Base-by-base conservation (phyloP, 2,888 invertebrate species). In the Ctenicera cuprea region DNA sequence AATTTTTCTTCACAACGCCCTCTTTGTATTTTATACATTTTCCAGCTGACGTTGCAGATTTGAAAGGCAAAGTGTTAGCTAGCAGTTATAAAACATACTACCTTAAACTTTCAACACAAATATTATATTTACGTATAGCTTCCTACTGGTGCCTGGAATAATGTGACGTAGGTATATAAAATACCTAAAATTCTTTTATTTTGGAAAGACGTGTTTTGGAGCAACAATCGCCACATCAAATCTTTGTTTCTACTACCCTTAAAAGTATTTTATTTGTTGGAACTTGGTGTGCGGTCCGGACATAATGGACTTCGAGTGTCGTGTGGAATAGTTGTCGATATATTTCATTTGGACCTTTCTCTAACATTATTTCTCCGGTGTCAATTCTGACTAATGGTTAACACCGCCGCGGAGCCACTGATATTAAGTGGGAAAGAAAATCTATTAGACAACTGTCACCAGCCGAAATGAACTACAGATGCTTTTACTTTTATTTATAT, bases 351-450 rank as follows among this genome's bases (percentile, higher is more conserved):
- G 78, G 83, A 68, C 81, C 80, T 83, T 80, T 81, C 81, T 81
- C 82, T 81, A 81, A 81, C 83, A 79, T 84, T 83, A 83, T 84
- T 84, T 84, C 83, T 83, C 80, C 70, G 78, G 80, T 83, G 85
- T 85, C 85, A 83, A 85, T 84, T 82, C 82, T 84, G 83, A 85
- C 84, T 84, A 85, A 85, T 85, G 84, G 84, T 82, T 80, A 79
- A 80, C 79, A 82, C 83, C 80, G 78, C 77, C 80, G 82, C 79
- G 79, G 81, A 80, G 80, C 78, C 81, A 80, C 80, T 80, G 82
- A 83, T 84, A 85, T 85, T 84, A 84, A 84, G 84, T 84, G 82
- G 77, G 78, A 82, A 82, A 80, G 82, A 83, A 75, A 84, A 83
- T 83, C 84, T 84, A 84, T 85, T 85, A 85, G 84, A 85, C 82